These are phyloP conservation scores for Corythornis cristatus DNA, from an alignment of 2,113 vertebrate genomes.

Conservation along the genomic window DNA sequence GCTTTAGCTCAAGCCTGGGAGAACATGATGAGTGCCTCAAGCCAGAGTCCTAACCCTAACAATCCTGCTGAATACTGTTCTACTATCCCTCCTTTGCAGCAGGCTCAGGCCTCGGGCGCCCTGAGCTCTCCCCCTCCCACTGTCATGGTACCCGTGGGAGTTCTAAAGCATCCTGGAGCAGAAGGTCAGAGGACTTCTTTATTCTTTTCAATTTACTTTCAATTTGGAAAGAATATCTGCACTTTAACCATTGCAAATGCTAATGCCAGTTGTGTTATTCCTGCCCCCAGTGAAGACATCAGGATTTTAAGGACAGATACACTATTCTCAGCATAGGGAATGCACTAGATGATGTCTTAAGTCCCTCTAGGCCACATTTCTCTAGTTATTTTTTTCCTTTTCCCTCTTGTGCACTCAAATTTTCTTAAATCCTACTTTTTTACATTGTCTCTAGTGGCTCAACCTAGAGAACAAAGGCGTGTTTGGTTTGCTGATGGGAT, in stretches of 20 bases:
- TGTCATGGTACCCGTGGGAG: slow-evolving; percentile 98
- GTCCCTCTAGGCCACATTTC: neutral
- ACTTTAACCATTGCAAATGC: slow-evolving; percentile 18
- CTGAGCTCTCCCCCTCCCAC: slow-evolving; percentile 97
- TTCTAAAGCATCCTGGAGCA: slow-evolving; percentile 91
- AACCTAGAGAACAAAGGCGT: slow-evolving; percentile 91
- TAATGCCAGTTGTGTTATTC: slow-evolving; percentile 4
- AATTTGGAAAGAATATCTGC: slow-evolving; percentile 8
- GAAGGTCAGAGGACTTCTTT: slow-evolving; percentile 81
- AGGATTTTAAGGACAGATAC: neutral
- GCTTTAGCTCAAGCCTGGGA: slow-evolving; percentile 90
- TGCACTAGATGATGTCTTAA: neutral
- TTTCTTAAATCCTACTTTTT: slow-evolving; percentile 18
- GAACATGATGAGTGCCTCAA: slow-evolving; percentile 84
- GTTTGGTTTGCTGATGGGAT: slow-evolving; percentile 98
- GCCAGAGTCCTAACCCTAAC: slow-evolving; percentile 97
- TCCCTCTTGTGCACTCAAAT: neutral
- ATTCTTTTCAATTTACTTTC: slow-evolving; percentile 41
- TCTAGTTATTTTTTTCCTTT: neutral
- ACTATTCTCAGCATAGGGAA: neutral
- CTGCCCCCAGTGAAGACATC: neutral
- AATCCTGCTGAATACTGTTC: slow-evolving; percentile 99
- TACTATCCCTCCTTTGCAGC: slow-evolving; percentile 97
- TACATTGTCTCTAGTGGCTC: slow-evolving; percentile 69
- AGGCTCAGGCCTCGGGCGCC: slow-evolving; percentile 94